A percentile compares a stretch with the other conserved stretches of the same genome.
These are phyloP conservation scores for Diuraphis noxia DNA, from an alignment of 1,140 invertebrate species.

Conservation along the genomic window DNA sequence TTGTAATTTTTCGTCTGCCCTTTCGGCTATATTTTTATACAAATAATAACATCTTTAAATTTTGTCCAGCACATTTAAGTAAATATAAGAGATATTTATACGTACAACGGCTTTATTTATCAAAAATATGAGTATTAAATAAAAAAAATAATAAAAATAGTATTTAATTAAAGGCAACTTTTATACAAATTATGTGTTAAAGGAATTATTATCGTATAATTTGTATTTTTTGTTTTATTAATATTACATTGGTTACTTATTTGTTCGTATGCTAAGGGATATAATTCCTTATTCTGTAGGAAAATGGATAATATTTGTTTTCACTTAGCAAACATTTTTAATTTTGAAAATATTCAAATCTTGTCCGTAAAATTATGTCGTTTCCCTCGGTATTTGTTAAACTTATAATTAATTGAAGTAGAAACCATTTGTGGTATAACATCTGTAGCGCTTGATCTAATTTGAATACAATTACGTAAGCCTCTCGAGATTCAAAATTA, in stretches of 20 bases:
- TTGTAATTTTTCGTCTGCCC: constrained; percentile 75
- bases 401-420: constrained; percentile 8
- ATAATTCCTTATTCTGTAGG: neutral
- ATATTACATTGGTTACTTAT: neutral
- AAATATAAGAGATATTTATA: neutral
- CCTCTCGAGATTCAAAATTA: constrained; percentile 5
- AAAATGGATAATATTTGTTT: neutral
- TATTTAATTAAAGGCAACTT: no score
- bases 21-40: constrained; percentile 65
- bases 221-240: neutral
- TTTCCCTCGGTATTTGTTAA: neutral
- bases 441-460: neutral
- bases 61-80: neutral
- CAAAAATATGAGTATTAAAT: neutral
- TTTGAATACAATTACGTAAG: neutral
- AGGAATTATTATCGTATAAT: neutral
- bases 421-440: neutral
- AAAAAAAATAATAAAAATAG: no score
- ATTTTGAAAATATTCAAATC: neutral
- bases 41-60: neutral
- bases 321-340: neutral
- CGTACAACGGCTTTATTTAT: neutral
- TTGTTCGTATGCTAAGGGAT: neutral
- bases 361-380: neutral
- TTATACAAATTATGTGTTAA: neutral